Percentiles rank a stretch among this genome's conserved stretches.
These are phyloP conservation scores for Sphaerophoria taeniata DNA, from an alignment of 2,888 invertebrate species.

Conservation along the genomic window DNA sequence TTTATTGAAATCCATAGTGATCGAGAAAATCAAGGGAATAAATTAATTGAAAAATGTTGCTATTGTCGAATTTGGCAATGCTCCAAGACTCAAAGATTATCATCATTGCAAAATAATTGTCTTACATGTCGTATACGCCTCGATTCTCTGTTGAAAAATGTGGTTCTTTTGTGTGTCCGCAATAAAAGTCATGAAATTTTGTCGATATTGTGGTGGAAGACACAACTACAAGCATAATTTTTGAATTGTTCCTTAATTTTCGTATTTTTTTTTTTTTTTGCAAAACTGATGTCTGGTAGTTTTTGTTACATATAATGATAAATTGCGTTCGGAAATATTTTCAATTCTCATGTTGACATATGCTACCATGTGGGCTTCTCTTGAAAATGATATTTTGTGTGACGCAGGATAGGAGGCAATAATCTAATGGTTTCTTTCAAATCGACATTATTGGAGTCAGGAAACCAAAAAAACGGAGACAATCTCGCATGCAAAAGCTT, in stretches of 20 bases:
- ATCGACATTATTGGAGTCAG: too few relatives aligned
- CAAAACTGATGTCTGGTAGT: background rate
- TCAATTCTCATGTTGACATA: background rate
- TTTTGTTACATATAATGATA: background rate
- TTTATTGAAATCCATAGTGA: background rate
- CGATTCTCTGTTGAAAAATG: background rate
- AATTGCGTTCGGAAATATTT: background rate
- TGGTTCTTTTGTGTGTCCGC: background rate
- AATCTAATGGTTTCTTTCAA: too few relatives aligned
- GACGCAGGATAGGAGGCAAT: too few relatives aligned
- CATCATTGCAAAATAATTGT: constrained; percentile 1
- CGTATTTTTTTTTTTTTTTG: background rate
- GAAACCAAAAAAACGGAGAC: too few relatives aligned
- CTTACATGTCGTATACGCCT: background rate
- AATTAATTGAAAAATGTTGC: background rate
- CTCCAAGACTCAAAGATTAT: background rate
- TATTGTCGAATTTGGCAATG: background rate
- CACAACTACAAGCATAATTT: background rate
- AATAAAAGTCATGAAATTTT: background rate
- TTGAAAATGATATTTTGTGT: too few relatives aligned
- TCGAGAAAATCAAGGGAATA: background rate
- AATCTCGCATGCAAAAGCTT: too few relatives aligned
- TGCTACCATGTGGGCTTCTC: too few relatives aligned
- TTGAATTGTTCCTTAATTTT: background rate
- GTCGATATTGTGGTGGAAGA: background rate